These are phyloP conservation scores for Myocastor coypus DNA, from an alignment of 2,113 vertebrate species.

Conservation along the genomic window DNA sequence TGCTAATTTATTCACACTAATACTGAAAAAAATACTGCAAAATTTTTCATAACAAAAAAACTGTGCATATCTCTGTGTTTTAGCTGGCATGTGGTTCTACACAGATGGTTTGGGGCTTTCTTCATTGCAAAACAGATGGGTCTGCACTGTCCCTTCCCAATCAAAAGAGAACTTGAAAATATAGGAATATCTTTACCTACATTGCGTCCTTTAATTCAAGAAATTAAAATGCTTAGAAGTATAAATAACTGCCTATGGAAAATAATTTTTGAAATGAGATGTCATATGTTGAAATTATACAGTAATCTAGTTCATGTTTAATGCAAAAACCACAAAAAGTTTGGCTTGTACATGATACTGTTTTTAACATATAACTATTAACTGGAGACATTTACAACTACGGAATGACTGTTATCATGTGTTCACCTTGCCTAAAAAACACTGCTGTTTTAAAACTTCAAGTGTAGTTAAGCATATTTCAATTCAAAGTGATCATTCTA, in stretches of 20 bases:
- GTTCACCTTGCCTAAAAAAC: conserved; percentile 87
- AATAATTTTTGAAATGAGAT: conserved; percentile 84
- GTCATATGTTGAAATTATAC: conserved; percentile 88
- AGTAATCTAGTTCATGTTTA: conserved; percentile 86
- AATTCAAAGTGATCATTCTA: conserved; percentile 79
- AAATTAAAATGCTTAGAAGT: conserved; percentile 89
- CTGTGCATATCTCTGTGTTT: conserved; percentile 93
- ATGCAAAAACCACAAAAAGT: conserved; percentile 81
- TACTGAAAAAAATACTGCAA: conserved; percentile 90
- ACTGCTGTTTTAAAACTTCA: conserved; percentile 87
- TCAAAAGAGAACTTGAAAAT: conserved; percentile 91
- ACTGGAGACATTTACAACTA: conserved; percentile 84
- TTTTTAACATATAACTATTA: conserved; percentile 81
- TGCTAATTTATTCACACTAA: conserved; percentile 93
- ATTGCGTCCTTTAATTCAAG: conserved; percentile 89
- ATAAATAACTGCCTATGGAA: conserved; percentile 88
- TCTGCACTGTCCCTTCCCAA: conserved; percentile 94
- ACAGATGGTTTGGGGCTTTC: conserved; percentile 98
- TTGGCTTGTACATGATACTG: conserved; percentile 81
- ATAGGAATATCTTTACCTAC: conserved; percentile 91
- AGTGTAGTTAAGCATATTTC: conserved; percentile 78
- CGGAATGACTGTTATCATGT: conserved; percentile 84
- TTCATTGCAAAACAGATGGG: conserved; percentile 99
- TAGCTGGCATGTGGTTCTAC: conserved; percentile 92
- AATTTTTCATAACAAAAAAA: conserved; percentile 92